A percentile compares a stretch with the other conserved stretches of the same genome.
Evolutionary conservation across 2,113 vertebrate genomes (phyloP).

Genomic region (Ramphastos sulfuratus): DNA sequence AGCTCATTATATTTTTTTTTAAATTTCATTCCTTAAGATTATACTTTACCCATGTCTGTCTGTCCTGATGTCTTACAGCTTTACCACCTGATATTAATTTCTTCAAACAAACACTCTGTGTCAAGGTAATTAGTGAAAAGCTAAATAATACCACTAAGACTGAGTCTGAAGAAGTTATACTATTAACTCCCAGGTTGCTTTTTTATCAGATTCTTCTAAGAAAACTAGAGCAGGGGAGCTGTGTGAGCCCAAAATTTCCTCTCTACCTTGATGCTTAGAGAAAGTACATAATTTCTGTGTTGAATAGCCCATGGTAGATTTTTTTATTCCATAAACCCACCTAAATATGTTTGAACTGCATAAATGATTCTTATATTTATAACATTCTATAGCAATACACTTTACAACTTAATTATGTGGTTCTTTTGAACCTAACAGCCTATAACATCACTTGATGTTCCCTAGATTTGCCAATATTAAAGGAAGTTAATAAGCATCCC

Average conservation of each 20-base stretch:
- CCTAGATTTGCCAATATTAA: neutral
- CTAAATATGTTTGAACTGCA: neutral
- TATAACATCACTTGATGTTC: neutral
- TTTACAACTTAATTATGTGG: neutral
- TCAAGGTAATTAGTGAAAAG: slow-evolving; percentile 12
- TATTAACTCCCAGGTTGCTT: neutral
- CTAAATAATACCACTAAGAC: neutral
- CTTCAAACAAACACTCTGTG: neutral
- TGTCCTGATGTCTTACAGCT: neutral
- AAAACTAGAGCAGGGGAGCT: neutral
- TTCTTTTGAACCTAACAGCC: neutral
- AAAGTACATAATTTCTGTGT: neutral
- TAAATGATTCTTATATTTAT: neutral
- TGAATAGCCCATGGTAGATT: neutral
- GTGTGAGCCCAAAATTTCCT: neutral
- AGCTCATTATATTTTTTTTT: neutral
- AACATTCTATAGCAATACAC: neutral
- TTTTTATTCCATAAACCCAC: neutral
- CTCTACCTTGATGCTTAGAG: neutral
- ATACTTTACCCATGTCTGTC: neutral
- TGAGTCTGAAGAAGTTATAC: neutral
- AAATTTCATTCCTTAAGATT: slow-evolving; percentile 3
- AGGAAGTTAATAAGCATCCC: neutral
- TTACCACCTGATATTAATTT: slow-evolving; percentile 9
- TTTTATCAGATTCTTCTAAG: neutral